Evolutionary conservation across 2,888 invertebrate species (phyloP).

Genomic region (Andrena chrysosceles): DNA sequence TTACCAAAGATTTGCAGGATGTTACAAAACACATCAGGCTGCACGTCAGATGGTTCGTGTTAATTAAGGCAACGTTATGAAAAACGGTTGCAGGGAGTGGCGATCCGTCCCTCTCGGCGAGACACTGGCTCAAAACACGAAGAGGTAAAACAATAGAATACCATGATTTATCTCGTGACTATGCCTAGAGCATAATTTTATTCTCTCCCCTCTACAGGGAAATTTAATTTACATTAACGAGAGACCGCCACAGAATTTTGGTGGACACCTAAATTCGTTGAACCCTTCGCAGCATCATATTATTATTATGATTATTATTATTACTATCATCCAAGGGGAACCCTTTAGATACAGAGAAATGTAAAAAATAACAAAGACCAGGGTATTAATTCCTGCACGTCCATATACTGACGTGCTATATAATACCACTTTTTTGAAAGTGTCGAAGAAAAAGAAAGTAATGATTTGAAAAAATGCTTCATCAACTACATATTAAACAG

Average conservation of each 20-base stretch:
- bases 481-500: too few relatives aligned
- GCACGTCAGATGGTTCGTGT: slow-evolving; percentile 47
- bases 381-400: too few relatives aligned
- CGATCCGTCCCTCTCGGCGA: slow-evolving; percentile 35
- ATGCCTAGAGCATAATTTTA: not conserved
- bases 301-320: too few relatives aligned
- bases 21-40: slow-evolving; percentile 59
- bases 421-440: too few relatives aligned
- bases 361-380: too few relatives aligned
- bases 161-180: slow-evolving; percentile 37
- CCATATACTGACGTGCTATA: too few relatives aligned
- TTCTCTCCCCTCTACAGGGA: not conserved
- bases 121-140: slow-evolving; percentile 30
- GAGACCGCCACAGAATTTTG: slow-evolving; percentile 6
- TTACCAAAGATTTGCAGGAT: slow-evolving; percentile 53
- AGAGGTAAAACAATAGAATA: slow-evolving; percentile 42
- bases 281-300: not conserved
- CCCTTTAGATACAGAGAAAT: too few relatives aligned
- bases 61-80: slow-evolving; percentile 66
- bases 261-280: not conserved
- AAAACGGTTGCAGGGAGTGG: slow-evolving; percentile 52
- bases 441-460: too few relatives aligned
- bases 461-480: too few relatives aligned
- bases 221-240: slow-evolving; percentile 34
- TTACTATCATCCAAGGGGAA: too few relatives aligned